A percentile compares a stretch with the other conserved stretches of the same genome.
phyloP scores from a whole-genome alignment of 2,888 invertebrate species.

The Muscina levida region DNA sequence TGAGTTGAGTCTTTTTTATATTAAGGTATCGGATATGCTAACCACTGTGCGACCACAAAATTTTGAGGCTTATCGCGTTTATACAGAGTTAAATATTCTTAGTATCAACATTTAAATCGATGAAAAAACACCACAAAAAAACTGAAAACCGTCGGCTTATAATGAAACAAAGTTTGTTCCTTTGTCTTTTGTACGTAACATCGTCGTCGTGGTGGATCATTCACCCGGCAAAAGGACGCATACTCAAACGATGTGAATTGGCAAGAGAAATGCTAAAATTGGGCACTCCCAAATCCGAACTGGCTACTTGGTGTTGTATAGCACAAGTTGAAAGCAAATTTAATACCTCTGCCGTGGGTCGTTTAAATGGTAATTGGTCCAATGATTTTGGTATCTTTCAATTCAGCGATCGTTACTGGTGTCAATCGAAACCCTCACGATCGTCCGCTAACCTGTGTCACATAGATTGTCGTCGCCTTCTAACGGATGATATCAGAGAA shows the following conservation, averaged over 20 bases:
- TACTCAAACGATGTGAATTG: conserved; percentile 70
- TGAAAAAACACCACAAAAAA: conserved; percentile 17
- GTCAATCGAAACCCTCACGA: conserved; percentile 67
- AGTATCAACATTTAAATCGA: conserved; percentile 46
- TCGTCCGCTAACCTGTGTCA: conserved; percentile 70
- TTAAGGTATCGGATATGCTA: too few species aligned
- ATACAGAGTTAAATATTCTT: conserved; percentile 15
- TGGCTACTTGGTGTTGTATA: conserved; percentile 80
- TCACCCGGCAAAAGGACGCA: conserved; percentile 40
- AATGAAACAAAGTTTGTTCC: conserved; percentile 34
- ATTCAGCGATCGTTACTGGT: conserved; percentile 75
- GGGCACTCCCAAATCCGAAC: conserved; percentile 68
- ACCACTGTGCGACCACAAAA: not conserved
- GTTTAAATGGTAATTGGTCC: conserved; percentile 79
- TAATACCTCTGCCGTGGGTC: conserved; percentile 78
- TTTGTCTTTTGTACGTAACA: conserved; percentile 8
- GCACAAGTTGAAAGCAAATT: conserved; percentile 80
- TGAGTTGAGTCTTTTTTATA: too few species aligned
- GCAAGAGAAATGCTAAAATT: conserved; percentile 70
- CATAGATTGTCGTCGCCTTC: conserved; percentile 69
- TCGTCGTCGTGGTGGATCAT: not conserved
- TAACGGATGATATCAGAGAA: conserved; percentile 68
- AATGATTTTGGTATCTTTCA: conserved; percentile 75
- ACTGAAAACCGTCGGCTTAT: not conserved
- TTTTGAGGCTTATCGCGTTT: not conserved